Evolutionary conservation across 2,113 vertebrate genomes (phyloP).

Genomic region (Tauraco erythrolophus): DNA sequence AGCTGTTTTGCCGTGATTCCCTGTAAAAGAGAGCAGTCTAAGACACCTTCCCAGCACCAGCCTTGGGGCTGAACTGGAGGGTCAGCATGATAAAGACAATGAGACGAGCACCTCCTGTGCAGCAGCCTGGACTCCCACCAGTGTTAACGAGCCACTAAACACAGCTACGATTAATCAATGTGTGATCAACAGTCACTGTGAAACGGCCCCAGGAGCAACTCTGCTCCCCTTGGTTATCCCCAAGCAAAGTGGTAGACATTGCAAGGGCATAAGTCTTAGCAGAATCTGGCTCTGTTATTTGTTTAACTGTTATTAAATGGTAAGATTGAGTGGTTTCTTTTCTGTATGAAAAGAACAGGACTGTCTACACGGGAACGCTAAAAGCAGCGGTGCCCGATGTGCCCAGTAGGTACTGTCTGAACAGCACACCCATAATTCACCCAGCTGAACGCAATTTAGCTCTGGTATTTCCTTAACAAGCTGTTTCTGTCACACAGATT

Average conservation of each 20-base stretch:
- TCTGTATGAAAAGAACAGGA: too few relatives aligned
- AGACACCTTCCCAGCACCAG: accelerated
- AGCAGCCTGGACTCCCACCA: accelerated
- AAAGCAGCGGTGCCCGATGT: accelerated
- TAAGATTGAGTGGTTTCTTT: background rate
- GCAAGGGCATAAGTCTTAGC: background rate
- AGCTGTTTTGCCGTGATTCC: accelerated
- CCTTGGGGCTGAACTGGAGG: background rate
- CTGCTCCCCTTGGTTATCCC: background rate
- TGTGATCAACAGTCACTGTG: background rate
- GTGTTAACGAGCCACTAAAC: background rate
- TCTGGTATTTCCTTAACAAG: background rate
- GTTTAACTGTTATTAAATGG: accelerated
- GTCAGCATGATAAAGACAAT: accelerated
- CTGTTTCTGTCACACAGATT: background rate
- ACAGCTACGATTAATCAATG: accelerated
- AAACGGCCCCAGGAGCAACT: accelerated
- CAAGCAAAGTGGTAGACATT: background rate
- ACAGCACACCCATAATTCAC: background rate
- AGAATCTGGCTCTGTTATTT: too few relatives aligned
- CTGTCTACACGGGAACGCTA: background rate
- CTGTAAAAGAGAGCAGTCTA: accelerated
- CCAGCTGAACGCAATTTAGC: background rate
- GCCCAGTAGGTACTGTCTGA: background rate
- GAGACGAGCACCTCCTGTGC: background rate